phyloP scores from a whole-genome alignment of 2,113 vertebrate genomes.

The Rhinoderma darwinii region DNA sequence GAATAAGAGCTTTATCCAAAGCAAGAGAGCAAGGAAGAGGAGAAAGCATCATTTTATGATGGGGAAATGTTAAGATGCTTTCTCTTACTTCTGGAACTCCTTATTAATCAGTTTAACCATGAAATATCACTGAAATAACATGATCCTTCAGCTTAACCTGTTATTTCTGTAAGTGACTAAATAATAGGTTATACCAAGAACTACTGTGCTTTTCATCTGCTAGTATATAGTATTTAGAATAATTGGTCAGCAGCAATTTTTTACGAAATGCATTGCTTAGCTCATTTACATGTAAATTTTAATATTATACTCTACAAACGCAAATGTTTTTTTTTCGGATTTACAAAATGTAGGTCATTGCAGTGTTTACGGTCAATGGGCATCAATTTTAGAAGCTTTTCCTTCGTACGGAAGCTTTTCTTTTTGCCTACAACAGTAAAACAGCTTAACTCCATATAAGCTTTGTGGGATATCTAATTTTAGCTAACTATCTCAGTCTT shows the following conservation, averaged over 20 bases:
- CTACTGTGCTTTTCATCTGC: background rate
- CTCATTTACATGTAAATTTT: background rate
- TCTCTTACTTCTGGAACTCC: background rate
- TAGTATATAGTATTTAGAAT: background rate
- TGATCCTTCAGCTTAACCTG: background rate
- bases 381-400: constrained; percentile 38
- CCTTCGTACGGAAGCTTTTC: background rate
- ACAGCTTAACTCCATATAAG: background rate
- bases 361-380: constrained; percentile 30
- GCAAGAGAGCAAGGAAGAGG: background rate
- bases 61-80: background rate
- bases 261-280: background rate
- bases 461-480: background rate
- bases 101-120: background rate
- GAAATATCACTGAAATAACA: background rate
- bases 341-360: constrained; percentile 43
- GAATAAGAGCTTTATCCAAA: background rate
- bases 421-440: constrained; percentile 6
- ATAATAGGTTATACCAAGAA: background rate
- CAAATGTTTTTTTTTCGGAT: background rate
- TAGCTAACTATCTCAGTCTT: background rate
- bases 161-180: background rate
- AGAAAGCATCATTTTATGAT: background rate
- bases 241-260: background rate
- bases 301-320: background rate